phyloP scores from a whole-genome alignment of 2,797 vertebrate species.

The Sardinella longiceps region DNA sequence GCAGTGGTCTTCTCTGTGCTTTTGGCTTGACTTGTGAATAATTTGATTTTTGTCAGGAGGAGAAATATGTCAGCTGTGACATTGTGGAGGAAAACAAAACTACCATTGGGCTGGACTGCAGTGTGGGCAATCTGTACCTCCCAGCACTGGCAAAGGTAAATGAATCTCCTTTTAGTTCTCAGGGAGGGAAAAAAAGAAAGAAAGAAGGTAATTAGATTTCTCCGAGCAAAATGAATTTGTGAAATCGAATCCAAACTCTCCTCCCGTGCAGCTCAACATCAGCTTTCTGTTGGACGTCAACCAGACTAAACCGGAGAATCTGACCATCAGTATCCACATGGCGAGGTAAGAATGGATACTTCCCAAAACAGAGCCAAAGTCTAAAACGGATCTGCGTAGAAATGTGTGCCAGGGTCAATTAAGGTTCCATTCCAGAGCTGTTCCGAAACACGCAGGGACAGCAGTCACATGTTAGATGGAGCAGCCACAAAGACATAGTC shows the following conservation, averaged over 20 bases:
- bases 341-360: constrained; percentile 76
- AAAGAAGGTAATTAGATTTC: constrained; percentile 8
- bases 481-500: background rate
- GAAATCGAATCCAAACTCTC: constrained; percentile 27
- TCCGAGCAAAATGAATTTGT: background rate
- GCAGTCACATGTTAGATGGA: background rate
- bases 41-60: constrained; percentile 74
- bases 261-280: constrained; percentile 78
- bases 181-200: background rate
- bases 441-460: background rate
- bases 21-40: constrained; percentile 8
- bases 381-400: constrained; percentile 32
- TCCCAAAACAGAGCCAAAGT: background rate
- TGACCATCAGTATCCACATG: constrained; percentile 78
- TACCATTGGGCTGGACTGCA: constrained; percentile 77
- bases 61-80: constrained; percentile 84
- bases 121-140: constrained; percentile 82
- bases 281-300: constrained; percentile 89
- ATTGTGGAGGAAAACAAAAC: constrained; percentile 76
- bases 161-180: background rate
- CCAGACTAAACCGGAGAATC: constrained; percentile 81
- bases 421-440: background rate
- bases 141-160: constrained; percentile 81
- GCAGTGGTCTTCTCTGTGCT: background rate
- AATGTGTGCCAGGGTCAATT: background rate